A percentile compares a stretch with the other conserved stretches of the same genome.
phyloP scores from a whole-genome alignment of 2,113 vertebrate genomes.

The Opisthocomus hoazin region DNA sequence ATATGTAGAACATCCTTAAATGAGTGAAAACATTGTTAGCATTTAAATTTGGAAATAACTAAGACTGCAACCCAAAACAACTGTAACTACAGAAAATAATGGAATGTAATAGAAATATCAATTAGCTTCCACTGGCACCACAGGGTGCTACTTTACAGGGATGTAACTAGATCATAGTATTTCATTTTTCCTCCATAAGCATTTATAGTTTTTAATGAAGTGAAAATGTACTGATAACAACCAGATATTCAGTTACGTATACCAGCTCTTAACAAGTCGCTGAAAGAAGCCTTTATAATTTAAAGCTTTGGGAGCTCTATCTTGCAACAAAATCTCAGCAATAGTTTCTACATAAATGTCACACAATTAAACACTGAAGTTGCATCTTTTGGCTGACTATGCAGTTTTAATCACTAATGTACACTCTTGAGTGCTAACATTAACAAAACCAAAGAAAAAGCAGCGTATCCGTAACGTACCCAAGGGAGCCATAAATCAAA shows the following conservation, averaged over 20 bases:
- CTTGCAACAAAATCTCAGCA: slow-evolving; percentile 14
- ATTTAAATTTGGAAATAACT: background rate
- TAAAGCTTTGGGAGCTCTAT: slow-evolving; percentile 56
- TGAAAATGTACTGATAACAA: slow-evolving; percentile 67
- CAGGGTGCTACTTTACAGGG: background rate
- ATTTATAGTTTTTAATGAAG: slow-evolving; percentile 64
- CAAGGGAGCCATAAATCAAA: background rate
- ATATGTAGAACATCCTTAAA: background rate
- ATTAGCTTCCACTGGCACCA: background rate
- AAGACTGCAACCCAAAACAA: background rate
- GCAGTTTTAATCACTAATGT: background rate
- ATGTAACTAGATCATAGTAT: slow-evolving; percentile 36
- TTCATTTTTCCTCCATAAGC: slow-evolving; percentile 46
- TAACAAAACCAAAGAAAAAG: background rate
- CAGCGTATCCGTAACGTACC: background rate
- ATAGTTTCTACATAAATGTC: slow-evolving; percentile 33
- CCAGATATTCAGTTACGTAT: slow-evolving; percentile 62
- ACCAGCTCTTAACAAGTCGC: slow-evolving; percentile 61
- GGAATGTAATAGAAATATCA: background rate
- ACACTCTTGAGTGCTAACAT: background rate
- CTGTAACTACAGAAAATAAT: background rate
- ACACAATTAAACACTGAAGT: background rate
- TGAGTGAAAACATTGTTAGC: background rate
- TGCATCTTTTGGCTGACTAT: background rate
- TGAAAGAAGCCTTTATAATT: slow-evolving; percentile 63